Base-by-base conservation (phyloP, 1,140 invertebrate species). In the Camponotus vicinus region DNA sequence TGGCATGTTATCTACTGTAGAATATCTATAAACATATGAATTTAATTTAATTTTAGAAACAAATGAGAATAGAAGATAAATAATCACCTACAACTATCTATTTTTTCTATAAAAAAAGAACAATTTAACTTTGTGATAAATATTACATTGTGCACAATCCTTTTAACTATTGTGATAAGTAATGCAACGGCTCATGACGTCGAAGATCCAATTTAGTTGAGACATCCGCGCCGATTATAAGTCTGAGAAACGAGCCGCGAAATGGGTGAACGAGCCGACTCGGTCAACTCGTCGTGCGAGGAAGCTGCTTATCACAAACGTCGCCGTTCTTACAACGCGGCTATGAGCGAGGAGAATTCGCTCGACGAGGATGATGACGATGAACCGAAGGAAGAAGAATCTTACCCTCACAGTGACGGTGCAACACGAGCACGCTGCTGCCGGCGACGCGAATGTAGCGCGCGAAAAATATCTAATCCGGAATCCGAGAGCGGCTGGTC, bases 251-350 rank as follows among this genome's bases (percentile, higher is more conserved):
- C 34, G 21, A 42, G 3, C 76, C n/a, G 73, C 59, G 61, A 86
- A 80, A 89, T 90, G 89, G 40, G 70, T 7, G 49, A 13, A 32
- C 55, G 27, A 67, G 40, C 64, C 77, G 61, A 49, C 21, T 84
- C 66, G 40, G 55, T 87, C 34, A 73, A 61, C 59, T 21, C 69
- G 0, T 8, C 55, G n/a, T 49, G 61, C 64, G 57, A 40, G n/a
- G 63, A 63, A 69, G 32, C 52, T 3, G 34, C 64, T 18, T 91
- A 90, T 77, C 85, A 85, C 21, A 91, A 67, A 57, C 92, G 93
- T 61, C 91, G 93, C 57, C 78, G 91, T 66, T 93, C 93, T 18
- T 93, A 93, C 85, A 92, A 69, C 77, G 90, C 86, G 3, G 93
- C 93, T 61, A 88, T 93, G 67, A 79, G 80, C 45, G 91, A 92